Conservation (phyloP, 2,888 invertebrate genomes). For the Chydorus sphaericus region DNA sequence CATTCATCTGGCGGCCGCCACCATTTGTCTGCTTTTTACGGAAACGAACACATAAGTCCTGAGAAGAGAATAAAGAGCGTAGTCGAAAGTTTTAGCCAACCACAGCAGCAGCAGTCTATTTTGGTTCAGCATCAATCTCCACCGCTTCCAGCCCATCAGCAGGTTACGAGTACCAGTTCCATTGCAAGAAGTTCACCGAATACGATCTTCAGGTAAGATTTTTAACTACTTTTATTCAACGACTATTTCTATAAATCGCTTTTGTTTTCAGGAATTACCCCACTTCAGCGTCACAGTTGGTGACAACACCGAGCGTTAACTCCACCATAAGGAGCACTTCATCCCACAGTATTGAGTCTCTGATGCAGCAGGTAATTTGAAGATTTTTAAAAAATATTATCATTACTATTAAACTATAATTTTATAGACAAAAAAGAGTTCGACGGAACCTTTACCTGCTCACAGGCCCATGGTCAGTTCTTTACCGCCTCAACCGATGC, state of each 20-base stretch:
- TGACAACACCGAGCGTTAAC: neutral
- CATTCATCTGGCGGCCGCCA: neutral
- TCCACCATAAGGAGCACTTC: neutral
- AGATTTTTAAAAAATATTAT: neutral
- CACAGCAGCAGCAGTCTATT: neutral
- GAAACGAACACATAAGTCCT: neutral
- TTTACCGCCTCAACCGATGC: neutral
- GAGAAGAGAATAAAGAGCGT: no score
- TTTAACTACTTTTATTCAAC: neutral
- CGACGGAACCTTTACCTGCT: neutral
- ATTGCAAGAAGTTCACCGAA: slow-evolving; percentile 1
- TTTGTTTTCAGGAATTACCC: neutral
- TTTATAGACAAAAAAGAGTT: neutral
- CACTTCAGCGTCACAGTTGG: neutral
- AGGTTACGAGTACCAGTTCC: neutral
- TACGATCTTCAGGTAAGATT: neutral
- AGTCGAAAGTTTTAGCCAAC: no score
- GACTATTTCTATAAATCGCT: neutral
- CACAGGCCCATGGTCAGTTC: neutral
- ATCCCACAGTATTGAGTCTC: neutral
- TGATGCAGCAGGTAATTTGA: neutral
- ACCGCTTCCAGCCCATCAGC: neutral
- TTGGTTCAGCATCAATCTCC: neutral
- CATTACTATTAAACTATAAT: neutral
- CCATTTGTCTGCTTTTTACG: neutral